These are phyloP conservation scores for Trialeurodes vaporariorum DNA, from an alignment of 1,140 invertebrate genomes.

Conservation along the genomic window DNA sequence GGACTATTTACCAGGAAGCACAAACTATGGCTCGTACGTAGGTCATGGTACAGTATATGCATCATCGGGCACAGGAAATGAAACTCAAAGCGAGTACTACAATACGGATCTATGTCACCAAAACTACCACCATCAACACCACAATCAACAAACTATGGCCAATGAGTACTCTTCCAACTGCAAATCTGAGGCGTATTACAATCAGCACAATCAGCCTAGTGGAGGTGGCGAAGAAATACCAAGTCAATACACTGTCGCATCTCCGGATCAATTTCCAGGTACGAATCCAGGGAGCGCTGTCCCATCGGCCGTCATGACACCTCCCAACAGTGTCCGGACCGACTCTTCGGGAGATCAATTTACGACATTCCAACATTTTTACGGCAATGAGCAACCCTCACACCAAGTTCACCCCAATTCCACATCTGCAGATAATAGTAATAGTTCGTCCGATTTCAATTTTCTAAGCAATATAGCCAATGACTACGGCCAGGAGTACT, in stretches of 20 bases:
- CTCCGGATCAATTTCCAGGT: background rate
- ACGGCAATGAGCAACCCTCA: slow-evolving; percentile 36
- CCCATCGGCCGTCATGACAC: slow-evolving; percentile 43
- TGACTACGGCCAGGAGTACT: slow-evolving; percentile 83
- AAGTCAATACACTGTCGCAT: slow-evolving; percentile 8
- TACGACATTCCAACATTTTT: slow-evolving; percentile 55
- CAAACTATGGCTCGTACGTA: slow-evolving; percentile 16
- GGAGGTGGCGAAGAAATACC: background rate
- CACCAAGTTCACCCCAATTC: slow-evolving; percentile 24
- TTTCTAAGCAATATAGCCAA: slow-evolving; percentile 81
- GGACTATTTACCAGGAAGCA: slow-evolving; percentile 25
- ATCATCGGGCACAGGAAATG: slow-evolving; percentile 12
- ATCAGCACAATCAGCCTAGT: background rate
- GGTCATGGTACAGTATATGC: slow-evolving; percentile 13
- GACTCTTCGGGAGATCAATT: slow-evolving; percentile 46
- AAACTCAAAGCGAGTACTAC: slow-evolving; percentile 27
- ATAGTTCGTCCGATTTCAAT: slow-evolving; percentile 82
- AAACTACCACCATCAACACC: slow-evolving; percentile 23
- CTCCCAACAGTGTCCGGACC: slow-evolving; percentile 42
- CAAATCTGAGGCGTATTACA: slow-evolving; percentile 25
- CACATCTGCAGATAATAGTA: slow-evolving; percentile 55
- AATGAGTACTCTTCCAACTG: slow-evolving; percentile 29
- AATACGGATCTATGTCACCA: slow-evolving; percentile 32
- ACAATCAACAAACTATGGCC: slow-evolving; percentile 27
- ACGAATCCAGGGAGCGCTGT: slow-evolving; percentile 24